phyloP scores from a whole-genome alignment of 2,888 invertebrate genomes.

The Cosmia pyralina region DNA sequence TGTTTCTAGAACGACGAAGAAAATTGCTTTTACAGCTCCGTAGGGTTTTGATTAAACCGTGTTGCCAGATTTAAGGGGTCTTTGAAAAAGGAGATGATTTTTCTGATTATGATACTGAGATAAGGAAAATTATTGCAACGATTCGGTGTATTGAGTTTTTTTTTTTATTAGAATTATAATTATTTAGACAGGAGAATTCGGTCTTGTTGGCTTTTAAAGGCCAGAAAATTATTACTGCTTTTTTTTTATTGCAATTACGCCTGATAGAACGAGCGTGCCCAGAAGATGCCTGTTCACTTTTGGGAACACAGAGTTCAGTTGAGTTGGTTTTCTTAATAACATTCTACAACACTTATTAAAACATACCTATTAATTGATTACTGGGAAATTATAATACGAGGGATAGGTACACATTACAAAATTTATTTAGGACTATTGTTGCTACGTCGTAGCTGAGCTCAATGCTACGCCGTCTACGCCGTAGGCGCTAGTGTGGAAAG shows the following conservation, averaged over 20 bases:
- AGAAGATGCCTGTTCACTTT: not conserved
- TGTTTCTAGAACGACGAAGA: conserved; percentile 39
- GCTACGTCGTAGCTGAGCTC: not conserved
- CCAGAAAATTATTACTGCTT: not conserved
- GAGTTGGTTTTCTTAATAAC: too few relatives aligned
- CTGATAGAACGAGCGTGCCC: not conserved
- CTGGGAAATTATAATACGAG: not conserved
- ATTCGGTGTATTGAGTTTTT: not conserved
- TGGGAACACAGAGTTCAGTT: not conserved
- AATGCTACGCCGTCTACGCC: not conserved
- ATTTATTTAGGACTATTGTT: not conserved
- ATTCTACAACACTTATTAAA: not conserved
- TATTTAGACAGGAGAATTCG: not conserved
- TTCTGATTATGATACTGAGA: conserved; percentile 27
- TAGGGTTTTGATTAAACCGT: conserved; percentile 57
- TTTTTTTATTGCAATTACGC: not conserved
- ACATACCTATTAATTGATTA: not conserved
- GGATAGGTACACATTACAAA: not conserved
- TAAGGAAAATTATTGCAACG: conserved; percentile 14
- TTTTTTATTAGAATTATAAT: not conserved
- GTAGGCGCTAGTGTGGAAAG: not conserved
- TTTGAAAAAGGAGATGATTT: conserved; percentile 18
- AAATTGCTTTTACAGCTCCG: conserved; percentile 53
- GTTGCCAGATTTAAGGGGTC: conserved; percentile 36
- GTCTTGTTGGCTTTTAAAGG: too few relatives aligned